Conservation (phyloP, 1,140 invertebrate species). For the Goniozus legneri region DNA sequence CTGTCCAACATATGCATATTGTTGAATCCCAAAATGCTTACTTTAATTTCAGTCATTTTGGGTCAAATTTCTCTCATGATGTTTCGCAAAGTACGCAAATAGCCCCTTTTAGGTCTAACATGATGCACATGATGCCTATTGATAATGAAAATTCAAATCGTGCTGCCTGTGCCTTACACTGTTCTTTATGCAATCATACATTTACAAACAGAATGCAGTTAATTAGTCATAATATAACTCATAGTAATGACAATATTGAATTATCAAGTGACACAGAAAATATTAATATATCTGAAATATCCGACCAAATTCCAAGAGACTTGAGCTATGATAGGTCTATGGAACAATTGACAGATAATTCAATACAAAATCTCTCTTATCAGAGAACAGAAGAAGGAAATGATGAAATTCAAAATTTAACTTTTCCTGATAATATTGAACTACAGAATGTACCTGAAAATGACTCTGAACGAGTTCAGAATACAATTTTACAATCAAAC, state of each 20-base stretch:
- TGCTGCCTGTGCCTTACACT: slow-evolving; percentile 39
- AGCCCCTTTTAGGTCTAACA: slow-evolving; percentile 18
- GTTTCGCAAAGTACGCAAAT: slow-evolving; percentile 11
- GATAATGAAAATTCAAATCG: slow-evolving; percentile 22
- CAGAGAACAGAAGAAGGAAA: slow-evolving; percentile 19
- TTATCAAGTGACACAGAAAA: slow-evolving; percentile 39
- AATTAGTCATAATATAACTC: slow-evolving; percentile 39
- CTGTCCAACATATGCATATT: slow-evolving; percentile 41
- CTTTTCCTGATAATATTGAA: slow-evolving; percentile 26
- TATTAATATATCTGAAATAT: slow-evolving; percentile 38
- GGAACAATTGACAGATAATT: slow-evolving; percentile 24
- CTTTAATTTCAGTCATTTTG: slow-evolving; percentile 26
- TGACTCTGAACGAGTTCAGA: slow-evolving; percentile 13
- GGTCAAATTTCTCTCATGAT: slow-evolving; percentile 17
- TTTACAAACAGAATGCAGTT: slow-evolving; percentile 40
- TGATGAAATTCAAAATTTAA: slow-evolving; percentile 26
- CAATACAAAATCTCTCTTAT: slow-evolving; percentile 34
- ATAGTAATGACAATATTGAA: slow-evolving; percentile 35
- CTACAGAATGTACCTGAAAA: slow-evolving; percentile 15
- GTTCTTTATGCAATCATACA: slow-evolving; percentile 41
- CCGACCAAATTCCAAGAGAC: slow-evolving; percentile 30
- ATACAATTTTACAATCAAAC: slow-evolving; percentile 11
- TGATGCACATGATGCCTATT: slow-evolving; percentile 20
- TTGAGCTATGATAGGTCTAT: slow-evolving; percentile 27
- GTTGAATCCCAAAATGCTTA: slow-evolving; percentile 41